These are phyloP conservation scores for Formicarius rufipectus DNA, from an alignment of 2,113 vertebrate genomes.

Conservation along the genomic window DNA sequence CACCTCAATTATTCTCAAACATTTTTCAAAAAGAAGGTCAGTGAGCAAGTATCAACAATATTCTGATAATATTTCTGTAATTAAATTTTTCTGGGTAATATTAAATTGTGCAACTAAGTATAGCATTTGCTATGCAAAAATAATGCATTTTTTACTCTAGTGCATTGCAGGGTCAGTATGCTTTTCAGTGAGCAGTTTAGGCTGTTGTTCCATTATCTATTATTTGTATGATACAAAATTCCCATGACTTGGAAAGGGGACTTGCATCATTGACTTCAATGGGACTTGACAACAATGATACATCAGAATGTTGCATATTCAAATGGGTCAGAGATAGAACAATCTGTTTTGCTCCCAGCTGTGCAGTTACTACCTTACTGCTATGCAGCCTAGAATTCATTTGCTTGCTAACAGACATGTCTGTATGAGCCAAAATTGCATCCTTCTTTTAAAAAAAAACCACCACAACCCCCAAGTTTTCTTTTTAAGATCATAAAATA, in stretches of 20 bases:
- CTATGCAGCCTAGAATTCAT: background rate
- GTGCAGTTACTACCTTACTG: background rate
- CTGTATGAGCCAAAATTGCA: background rate
- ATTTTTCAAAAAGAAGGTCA: background rate
- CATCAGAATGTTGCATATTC: background rate
- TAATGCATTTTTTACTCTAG: background rate
- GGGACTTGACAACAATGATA: background rate
- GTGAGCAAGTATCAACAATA: background rate
- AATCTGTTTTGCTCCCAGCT: slow-evolving; percentile 1
- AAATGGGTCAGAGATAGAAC: background rate
- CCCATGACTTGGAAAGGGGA: background rate
- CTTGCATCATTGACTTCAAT: background rate
- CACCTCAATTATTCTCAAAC: background rate
- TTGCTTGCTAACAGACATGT: background rate
- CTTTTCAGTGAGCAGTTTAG: background rate
- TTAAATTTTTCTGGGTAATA: background rate
- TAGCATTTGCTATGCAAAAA: background rate
- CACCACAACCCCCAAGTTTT: fast-evolving
- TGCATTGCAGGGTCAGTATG: background rate
- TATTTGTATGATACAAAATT: background rate
- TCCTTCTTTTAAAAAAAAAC: background rate
- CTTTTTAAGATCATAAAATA: background rate
- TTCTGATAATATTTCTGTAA: background rate
- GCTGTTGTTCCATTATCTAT: background rate
- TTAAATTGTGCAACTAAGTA: background rate